Percentiles rank a stretch among this genome's conserved stretches.
phyloP scores from a whole-genome alignment of 2,797 vertebrate genomes.

The Enteromius paludinosus region DNA sequence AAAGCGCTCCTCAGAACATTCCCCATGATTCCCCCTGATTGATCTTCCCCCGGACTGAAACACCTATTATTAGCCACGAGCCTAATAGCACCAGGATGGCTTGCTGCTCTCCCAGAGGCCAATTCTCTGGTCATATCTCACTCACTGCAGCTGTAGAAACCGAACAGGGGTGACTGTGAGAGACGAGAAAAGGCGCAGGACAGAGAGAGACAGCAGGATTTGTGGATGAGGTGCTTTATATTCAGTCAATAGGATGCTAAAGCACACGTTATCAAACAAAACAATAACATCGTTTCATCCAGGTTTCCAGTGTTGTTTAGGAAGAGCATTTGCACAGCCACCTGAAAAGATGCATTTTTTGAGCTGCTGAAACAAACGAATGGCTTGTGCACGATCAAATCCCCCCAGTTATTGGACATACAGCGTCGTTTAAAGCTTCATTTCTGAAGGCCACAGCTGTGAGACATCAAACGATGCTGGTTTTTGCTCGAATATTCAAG shows the following conservation, averaged over 20 bases:
- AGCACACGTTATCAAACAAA: conserved; percentile 32
- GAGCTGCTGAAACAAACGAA: not conserved
- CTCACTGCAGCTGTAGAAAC: conserved; percentile 86
- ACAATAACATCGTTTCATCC: conserved; percentile 42
- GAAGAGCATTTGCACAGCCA: conserved; percentile 2
- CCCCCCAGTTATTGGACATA: not conserved
- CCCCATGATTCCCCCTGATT: conserved; percentile 86
- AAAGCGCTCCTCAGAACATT: conserved; percentile 86
- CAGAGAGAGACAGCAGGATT: conserved; percentile 35
- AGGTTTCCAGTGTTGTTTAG: conserved; percentile 33
- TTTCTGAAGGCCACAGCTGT: conserved; percentile 8
- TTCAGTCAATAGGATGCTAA: conserved; percentile 54
- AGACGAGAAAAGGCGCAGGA: conserved; percentile 47
- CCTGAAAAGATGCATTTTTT: not conserved
- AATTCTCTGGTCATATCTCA: conserved; percentile 87
- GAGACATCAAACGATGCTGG: conserved; percentile 20
- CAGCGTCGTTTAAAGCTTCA: not conserved
- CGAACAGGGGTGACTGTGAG: conserved; percentile 68
- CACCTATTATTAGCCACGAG: conserved; percentile 89
- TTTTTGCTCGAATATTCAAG: conserved; percentile 12
- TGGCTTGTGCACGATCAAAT: not conserved
- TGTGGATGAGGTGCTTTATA: conserved; percentile 66
- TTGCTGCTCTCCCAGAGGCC: conserved; percentile 84
- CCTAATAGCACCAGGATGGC: conserved; percentile 89
- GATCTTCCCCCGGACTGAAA: conserved; percentile 87